Conservation (phyloP, 2,797 vertebrate genomes). For the Pipistrellus nathusii region DNA sequence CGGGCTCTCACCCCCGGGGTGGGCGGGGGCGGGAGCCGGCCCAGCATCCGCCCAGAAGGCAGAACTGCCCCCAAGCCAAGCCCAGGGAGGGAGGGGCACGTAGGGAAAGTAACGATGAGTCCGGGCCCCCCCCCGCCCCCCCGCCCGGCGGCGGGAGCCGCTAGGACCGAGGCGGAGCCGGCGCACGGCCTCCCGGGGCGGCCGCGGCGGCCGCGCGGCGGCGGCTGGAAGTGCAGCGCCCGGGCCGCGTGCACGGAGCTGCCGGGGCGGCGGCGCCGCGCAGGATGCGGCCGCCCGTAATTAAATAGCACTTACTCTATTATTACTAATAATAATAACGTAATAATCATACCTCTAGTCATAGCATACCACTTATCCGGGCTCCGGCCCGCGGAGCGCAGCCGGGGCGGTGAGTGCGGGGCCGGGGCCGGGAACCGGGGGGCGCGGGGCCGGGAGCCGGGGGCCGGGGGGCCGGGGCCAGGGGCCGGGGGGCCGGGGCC, state of each 20-base stretch:
- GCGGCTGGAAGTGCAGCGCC: constrained; percentile 89
- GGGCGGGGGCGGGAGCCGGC: background rate
- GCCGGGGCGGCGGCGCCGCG: constrained; percentile 87
- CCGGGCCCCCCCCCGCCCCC: background rate
- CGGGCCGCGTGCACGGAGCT: constrained; percentile 88
- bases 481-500: no score
- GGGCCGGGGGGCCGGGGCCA: background rate
- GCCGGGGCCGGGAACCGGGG: background rate
- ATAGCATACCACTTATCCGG: constrained; percentile 89
- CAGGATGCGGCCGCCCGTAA: constrained; percentile 89
- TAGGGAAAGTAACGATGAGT: constrained; percentile 13
- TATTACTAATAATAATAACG: constrained; percentile 90
- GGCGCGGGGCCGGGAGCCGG: background rate
- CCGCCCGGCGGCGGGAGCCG: constrained; percentile 66
- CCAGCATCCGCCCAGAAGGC: constrained; percentile 29
- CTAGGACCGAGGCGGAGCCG: constrained; percentile 80
- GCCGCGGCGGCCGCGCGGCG: constrained; percentile 82
- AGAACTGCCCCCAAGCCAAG: background rate
- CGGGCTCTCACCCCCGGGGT: background rate
- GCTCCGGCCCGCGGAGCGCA: constrained; percentile 86
- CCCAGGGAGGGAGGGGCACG: background rate
- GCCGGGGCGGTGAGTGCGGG: constrained; percentile 87
- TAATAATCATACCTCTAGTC: constrained; percentile 91
- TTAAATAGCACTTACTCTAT: constrained; percentile 91
- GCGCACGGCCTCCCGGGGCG: constrained; percentile 83